Percentiles rank a stretch among this genome's conserved stretches.
These are phyloP conservation scores for Perccottus glenii DNA, from an alignment of 2,113 vertebrate species.

Conservation along the genomic window DNA sequence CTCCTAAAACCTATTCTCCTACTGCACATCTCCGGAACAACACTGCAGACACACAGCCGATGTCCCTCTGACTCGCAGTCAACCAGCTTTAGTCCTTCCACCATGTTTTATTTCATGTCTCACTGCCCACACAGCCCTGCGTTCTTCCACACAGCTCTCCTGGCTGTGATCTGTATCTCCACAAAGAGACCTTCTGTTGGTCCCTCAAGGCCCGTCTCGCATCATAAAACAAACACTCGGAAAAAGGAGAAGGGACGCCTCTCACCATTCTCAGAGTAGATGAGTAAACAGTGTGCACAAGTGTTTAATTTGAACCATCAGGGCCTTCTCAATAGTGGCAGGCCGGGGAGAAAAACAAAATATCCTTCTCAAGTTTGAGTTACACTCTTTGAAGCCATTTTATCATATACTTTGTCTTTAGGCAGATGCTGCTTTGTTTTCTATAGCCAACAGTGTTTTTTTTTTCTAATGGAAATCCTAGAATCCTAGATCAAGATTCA, in stretches of 20 bases:
- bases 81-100: conserved; percentile 42
- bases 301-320: conserved; percentile 49
- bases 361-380: conserved; percentile 9
- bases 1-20: too few relatives aligned
- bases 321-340: conserved; percentile 31
- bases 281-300: conserved; percentile 55
- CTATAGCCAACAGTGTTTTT: too few relatives aligned
- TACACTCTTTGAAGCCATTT: neutral
- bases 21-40: neutral
- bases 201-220: conserved; percentile 64
- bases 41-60: neutral
- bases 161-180: conserved; percentile 61
- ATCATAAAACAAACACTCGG: conserved; percentile 66
- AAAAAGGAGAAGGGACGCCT: conserved; percentile 41
- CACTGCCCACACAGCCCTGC: conserved; percentile 48
- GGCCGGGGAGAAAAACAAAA: conserved; percentile 24
- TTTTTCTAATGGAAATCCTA: too few relatives aligned
- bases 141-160: conserved; percentile 36
- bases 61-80: conserved; percentile 27
- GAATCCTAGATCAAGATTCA: too few relatives aligned
- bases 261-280: conserved; percentile 32
- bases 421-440: too few relatives aligned
- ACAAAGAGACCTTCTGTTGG: conserved; percentile 57
- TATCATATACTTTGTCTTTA: neutral
- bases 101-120: conserved; percentile 60